phyloP scores from a whole-genome alignment of 2,113 vertebrate genomes.

The Prochilodus magdalenae region DNA sequence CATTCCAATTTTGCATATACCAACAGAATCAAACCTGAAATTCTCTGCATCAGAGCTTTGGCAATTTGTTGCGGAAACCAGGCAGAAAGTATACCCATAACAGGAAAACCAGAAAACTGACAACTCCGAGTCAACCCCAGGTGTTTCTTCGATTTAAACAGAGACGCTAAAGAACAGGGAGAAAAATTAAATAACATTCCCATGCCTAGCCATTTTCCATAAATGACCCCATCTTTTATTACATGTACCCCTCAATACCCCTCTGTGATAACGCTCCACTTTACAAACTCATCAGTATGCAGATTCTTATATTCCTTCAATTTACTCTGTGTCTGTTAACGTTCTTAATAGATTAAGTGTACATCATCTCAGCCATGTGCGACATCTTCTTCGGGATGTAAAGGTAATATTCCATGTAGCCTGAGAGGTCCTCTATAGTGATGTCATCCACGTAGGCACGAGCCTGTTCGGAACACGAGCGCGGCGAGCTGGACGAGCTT shows the following conservation, averaged over 20 bases:
- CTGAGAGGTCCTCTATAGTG: conserved; percentile 97
- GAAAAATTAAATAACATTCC: conserved; percentile 19
- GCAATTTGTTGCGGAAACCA: conserved; percentile 69
- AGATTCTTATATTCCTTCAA: neutral
- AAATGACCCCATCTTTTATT: neutral
- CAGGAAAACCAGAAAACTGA: neutral
- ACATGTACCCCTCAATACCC: neutral
- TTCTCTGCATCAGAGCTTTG: conserved; percentile 68
- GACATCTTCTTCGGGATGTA: conserved; percentile 99
- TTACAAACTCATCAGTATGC: conserved; percentile 33
- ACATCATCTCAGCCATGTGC: conserved; percentile 99
- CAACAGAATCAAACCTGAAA: conserved; percentile 47
- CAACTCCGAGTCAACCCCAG: neutral
- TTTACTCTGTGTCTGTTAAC: neutral
- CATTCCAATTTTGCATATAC: conserved; percentile 61
- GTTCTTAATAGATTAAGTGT: conserved; percentile 79
- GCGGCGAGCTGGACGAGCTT: conserved; percentile 80
- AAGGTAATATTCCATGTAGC: conserved; percentile 97
- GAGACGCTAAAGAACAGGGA: neutral
- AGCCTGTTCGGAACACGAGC: conserved; percentile 96
- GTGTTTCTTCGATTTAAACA: conserved; percentile 14
- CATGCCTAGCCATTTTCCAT: conserved; percentile 24
- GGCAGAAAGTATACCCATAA: conserved; percentile 37
- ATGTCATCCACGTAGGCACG: conserved; percentile 93
- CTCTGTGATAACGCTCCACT: conserved; percentile 13